Conservation (phyloP, 2,113 vertebrate genomes). For the Trematocara unimaculatum region DNA sequence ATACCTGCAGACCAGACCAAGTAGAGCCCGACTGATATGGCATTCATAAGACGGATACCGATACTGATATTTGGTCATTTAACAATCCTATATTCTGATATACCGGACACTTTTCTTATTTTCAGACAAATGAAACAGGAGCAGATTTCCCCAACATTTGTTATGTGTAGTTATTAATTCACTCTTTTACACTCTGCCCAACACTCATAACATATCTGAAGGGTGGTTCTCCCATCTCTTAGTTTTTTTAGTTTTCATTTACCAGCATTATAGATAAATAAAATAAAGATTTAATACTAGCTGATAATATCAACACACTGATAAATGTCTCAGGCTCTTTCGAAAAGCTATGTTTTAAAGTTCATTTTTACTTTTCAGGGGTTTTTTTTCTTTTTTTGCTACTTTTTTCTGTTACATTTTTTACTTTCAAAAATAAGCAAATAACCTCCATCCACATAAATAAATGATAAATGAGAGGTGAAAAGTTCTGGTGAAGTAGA, state of each 20-base stretch:
- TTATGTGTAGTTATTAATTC: not conserved
- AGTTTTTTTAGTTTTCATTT: not conserved
- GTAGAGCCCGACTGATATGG: not conserved
- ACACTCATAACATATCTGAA: not conserved
- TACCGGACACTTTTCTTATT: not conserved
- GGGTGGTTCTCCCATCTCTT: not conserved
- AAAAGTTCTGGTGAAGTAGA: not conserved
- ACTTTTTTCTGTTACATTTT: not conserved
- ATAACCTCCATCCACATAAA: not conserved
- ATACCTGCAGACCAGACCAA: not conserved
- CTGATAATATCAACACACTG: not conserved
- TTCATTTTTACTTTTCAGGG: fast-evolving
- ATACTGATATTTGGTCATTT: not conserved
- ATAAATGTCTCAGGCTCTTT: not conserved
- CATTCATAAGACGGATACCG: not conserved
- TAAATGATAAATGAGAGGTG: not conserved
- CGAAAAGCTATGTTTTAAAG: not conserved
- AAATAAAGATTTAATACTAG: not conserved
- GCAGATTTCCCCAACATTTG: not conserved
- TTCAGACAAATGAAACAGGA: not conserved
- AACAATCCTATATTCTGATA: not conserved
- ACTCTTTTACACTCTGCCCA: not conserved
- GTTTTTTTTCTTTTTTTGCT: fast-evolving
- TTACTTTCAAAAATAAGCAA: not conserved
- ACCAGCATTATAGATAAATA: not conserved